Percentiles rank a stretch among this genome's conserved stretches.
Conservation (phyloP, 2,797 vertebrate genomes). For the Melanotaenia parkinsoni region DNA sequence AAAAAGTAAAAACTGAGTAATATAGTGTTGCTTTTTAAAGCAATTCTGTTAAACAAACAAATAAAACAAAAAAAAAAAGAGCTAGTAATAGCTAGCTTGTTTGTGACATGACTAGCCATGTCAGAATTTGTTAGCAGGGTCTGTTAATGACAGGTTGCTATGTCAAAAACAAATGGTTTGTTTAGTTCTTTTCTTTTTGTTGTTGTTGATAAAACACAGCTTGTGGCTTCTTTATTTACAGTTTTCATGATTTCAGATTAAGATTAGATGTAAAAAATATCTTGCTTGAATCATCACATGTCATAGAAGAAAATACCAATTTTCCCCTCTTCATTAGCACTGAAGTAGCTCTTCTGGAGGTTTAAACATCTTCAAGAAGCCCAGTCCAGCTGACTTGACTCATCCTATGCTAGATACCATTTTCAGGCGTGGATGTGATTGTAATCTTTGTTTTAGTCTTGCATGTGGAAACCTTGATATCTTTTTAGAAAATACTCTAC, state of each 20-base stretch:
- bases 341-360: background rate
- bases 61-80: background rate
- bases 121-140: background rate
- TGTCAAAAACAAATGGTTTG: no score
- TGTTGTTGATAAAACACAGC: no score
- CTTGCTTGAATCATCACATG: background rate
- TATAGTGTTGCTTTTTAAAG: no score
- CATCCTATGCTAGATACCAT: background rate
- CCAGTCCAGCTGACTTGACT: background rate
- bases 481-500: conserved; percentile 12
- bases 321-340: background rate
- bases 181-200: no score
- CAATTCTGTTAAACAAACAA: no score
- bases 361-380: background rate
- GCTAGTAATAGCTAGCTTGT: background rate
- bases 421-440: background rate
- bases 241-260: background rate
- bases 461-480: background rate
- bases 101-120: background rate
- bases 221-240: background rate
- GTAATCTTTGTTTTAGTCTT: background rate
- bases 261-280: background rate
- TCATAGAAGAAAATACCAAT: background rate
- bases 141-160: no score
- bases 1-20: no score